Conservation (phyloP, 1,140 invertebrate species). For the Medauroidea extradentata region DNA sequence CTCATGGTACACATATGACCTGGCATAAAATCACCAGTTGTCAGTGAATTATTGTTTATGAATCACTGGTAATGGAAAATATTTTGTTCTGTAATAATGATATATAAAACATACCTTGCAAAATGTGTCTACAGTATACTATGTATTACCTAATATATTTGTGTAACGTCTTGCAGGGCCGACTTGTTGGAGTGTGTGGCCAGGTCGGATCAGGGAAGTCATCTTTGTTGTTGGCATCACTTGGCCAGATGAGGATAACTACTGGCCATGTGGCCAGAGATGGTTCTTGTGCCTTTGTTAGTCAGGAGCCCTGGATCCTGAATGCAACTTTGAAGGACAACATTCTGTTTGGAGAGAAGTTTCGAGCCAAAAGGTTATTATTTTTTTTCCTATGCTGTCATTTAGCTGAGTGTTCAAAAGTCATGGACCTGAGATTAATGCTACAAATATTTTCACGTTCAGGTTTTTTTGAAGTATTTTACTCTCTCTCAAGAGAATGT, state of each 20-base stretch:
- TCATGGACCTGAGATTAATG: neutral
- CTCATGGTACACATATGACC: no score
- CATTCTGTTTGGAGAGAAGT: conserved; percentile 58
- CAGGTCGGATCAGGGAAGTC: conserved; percentile 64
- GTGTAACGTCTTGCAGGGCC: conserved; percentile 46
- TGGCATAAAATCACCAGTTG: no score
- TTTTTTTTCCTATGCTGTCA: neutral
- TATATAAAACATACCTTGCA: no score
- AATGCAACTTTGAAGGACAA: conserved; percentile 65
- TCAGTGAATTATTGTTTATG: no score
- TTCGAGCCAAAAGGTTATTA: conserved; percentile 42
- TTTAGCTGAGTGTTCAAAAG: neutral
- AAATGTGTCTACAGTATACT: no score
- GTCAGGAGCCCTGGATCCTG: conserved; percentile 64
- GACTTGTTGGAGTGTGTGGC: conserved; percentile 62
- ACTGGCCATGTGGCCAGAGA: conserved; percentile 51
- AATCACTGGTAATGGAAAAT: no score
- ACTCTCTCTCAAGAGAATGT: no score
- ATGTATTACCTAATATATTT: no score
- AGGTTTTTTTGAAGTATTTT: no score
- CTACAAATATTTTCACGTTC: no score
- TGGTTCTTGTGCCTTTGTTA: conserved; percentile 59
- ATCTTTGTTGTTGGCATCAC: conserved; percentile 56
- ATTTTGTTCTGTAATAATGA: no score
- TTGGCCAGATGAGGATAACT: conserved; percentile 53